Evolutionary conservation across 2,888 invertebrate species (phyloP), one percentile per base, ranked within the genome.

Genomic region (Drosophila basisetae): DNA sequence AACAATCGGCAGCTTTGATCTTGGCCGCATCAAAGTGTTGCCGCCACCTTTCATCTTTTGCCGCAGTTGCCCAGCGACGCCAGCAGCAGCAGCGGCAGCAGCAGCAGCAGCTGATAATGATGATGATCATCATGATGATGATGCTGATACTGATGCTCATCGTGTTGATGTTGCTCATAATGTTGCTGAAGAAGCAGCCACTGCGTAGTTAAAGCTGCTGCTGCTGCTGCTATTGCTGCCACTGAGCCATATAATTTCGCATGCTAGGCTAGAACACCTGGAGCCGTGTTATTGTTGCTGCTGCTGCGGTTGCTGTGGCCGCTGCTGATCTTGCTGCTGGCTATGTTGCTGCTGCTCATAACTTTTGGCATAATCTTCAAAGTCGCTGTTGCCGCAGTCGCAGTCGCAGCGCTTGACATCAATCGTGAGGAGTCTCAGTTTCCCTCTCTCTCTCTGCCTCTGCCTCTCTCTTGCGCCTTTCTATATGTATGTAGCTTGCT

Each of bases 1-100:
- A 95, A 95, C 95, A 95, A 94, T 94, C 94, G 94, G 94, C 93
- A 91, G 94, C 94, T 95, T 95, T 95, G 95, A 95, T 94, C 94
- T 95, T 92, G 94, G 94, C 94, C 95, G 93, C 94, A 91, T 92
- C 92, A 92, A 92, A 93, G 92, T 85, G 90, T 84, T 89, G 91
- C 92, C 88, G 88, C 83, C 81, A 78, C 73, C 76, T 90, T 88
- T 91, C 73, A 90, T 85, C 87, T 91, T 78, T 87, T 83, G 80
- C 82, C 84, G 79, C 85, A 76, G 74, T 30, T 82, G 90, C 87
- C 80, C 78, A 78, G 80, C 77, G 79, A 80, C 76, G 76, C 76
- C 76, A 80, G 75, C 82, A 66, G 76, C 76, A 18, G 60, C 73
- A 68, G 52, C 73, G n/a, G 41, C 43, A 62, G 64, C 73, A 55